Conservation (phyloP, 2,888 invertebrate genomes). For the Calameuta filiformis region DNA sequence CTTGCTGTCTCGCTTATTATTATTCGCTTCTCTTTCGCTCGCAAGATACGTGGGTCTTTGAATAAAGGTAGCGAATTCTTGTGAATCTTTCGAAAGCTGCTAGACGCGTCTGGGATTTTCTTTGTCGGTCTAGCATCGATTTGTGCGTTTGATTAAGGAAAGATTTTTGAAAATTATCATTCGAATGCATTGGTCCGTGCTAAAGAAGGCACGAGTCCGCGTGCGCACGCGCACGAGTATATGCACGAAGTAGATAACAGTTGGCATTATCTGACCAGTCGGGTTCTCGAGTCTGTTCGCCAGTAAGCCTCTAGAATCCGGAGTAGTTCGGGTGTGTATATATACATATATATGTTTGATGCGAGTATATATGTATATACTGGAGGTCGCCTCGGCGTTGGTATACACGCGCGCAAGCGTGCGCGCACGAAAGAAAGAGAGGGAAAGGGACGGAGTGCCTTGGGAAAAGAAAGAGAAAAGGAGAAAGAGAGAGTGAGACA, state of each 20-base stretch:
- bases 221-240: not conserved
- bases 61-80: not conserved
- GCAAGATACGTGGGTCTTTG: not conserved
- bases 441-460: not conserved
- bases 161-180: not conserved
- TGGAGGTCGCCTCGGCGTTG: not conserved
- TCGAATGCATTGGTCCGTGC: not conserved
- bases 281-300: slow-evolving; percentile 6
- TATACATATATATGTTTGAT: not conserved
- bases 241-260: slow-evolving; percentile 8
- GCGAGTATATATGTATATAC: not conserved
- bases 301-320: slow-evolving; percentile 2
- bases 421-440: not conserved
- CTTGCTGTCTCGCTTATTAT: too few relatives aligned
- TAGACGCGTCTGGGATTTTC: not conserved
- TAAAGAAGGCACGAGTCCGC: not conserved
- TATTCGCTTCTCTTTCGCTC: not conserved
- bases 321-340: not conserved
- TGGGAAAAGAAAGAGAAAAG: not conserved
- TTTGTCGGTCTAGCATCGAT: not conserved
- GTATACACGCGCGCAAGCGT: not conserved
- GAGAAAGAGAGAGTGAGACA: not conserved
- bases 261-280: slow-evolving; percentile 11
- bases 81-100: not conserved
- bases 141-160: not conserved